Percentiles rank a stretch among this genome's conserved stretches.
Evolutionary conservation across 2,888 invertebrate species (phyloP).

Genomic region (Bugula neritina): DNA sequence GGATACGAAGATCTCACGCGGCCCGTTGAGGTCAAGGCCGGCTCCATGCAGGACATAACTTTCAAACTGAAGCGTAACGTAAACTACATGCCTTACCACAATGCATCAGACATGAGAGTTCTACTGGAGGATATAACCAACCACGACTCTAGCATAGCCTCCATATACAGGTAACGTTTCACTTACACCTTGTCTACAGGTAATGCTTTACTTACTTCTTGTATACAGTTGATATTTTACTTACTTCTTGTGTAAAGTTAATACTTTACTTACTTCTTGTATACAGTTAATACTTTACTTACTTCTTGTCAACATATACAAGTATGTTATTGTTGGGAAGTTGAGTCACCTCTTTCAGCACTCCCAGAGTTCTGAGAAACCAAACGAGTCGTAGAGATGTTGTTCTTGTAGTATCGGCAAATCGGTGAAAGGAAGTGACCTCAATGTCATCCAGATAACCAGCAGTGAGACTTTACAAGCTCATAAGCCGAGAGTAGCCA

Average conservation of each 20-base stretch:
- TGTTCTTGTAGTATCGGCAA: conserved; percentile 65
- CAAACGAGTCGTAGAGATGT: no score
- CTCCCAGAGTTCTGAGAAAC: no score
- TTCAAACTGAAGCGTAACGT: not conserved
- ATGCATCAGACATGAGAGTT: not conserved
- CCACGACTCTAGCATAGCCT: not conserved
- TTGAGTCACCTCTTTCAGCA: no score
- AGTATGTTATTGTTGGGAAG: no score
- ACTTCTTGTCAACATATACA: no score
- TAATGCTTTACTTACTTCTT: no score
- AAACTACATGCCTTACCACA: not conserved
- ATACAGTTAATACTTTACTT: no score
- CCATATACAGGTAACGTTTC: not conserved
- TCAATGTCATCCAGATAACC: conserved; percentile 78
- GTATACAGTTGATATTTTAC: no score
- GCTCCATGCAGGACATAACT: no score
- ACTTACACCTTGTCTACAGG: no score
- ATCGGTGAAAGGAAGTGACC: conserved; percentile 74
- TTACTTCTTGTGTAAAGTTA: no score
- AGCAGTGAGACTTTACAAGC: not conserved
- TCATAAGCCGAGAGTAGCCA: conserved; percentile 1
- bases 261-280: no score
- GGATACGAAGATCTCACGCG: conserved; percentile 10
- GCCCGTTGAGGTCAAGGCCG: not conserved
- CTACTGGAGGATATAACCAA: not conserved